Evolutionary conservation across 2,113 vertebrate genomes (phyloP), one percentile per base, ranked within the genome.

Genomic region (Psettodes erumei): DNA sequence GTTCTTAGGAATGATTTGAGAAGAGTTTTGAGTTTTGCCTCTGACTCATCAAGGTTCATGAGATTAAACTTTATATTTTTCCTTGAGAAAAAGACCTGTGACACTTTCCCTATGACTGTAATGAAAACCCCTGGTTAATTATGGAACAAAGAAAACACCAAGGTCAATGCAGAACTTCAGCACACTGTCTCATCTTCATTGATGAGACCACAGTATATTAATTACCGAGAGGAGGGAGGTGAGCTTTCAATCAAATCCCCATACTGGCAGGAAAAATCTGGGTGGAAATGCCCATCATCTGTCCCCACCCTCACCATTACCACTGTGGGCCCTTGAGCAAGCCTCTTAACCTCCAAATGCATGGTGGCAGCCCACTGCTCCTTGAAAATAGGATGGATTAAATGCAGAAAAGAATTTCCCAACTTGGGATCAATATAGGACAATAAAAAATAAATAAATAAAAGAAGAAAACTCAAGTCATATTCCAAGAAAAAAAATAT

Each of bases 61-160:
- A 51, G n/a, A 18, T 64, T 61, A 54, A 13, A 37, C 71, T 30
- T 78, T 23, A 10, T 54, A 75, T 63, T 69, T 73, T 45, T 47
- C 74, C 23, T 58, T 67, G 50, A 58, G 33, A 58, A 82, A 28
- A 56, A 76, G 27, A 54, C 30, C 8, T 11, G 8, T 48, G 64
- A 61, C 5, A 16, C 63, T 74, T 67, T 33, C 33, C 35, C 33
- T 5, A 59, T 58, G 40, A 43, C 51, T 81, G n/a, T n/a, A 81
- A 85, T 71, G 63, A 80, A 58, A 61, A 42, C 42, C 38, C 32
- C 58, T 74, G 61, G 8, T 85, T 85, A 82, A 85, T 77, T 56
- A 81, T 71, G 42, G 71, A 63, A 65, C n/a, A 71, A 84, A 28
- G 2, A 35, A 81, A 58, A 76, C 27, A 68, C 13, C 50, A 54